Evolutionary conservation across 2,888 invertebrate genomes (phyloP), one percentile per base, ranked within the genome.

Genomic region (Xanthorhoe spadicearia): DNA sequence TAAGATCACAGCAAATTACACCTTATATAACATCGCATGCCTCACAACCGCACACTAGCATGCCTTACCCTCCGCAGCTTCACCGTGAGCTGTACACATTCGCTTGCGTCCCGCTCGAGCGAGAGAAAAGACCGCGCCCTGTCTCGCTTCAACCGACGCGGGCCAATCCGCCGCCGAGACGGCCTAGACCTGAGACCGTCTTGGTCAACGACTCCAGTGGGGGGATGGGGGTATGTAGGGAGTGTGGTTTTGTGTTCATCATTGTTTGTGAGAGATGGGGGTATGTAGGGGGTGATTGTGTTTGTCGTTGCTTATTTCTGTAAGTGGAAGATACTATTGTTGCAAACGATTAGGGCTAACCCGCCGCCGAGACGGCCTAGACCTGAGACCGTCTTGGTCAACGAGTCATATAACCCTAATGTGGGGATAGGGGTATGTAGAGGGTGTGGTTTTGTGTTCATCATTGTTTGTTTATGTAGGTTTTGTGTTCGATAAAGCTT

Each of bases 21-120:
- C 46, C 10, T n/a, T 15, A 0, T 10, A 15, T 15, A n/a, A 6
- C 7, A 9, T 3, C 15, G 17, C 38, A 38, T 48, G 17, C 17
- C 38, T 15, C 17, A 35, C 18, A 17, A 19, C 1, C 32, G 15
- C 48, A 61, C 46, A 10, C 6, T 15, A 46, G 59, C 64, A 59
- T 59, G 64, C 48, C 54, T 49, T 28, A 38, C 2, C 49, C 9
- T 55, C 76, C 82, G 60, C 88, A 92, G 92, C 79, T 92, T 70
- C 90, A 92, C 88, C 86, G 83, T 75, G 90, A 91, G 80, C 74
- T 91, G 69, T 86, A 89, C 84, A 81, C 78, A 59, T 84, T 84
- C 73, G 84, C 82, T 57, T 82, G 82, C 71, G 80, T 73, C 60
- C 82, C 82, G 17, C 68, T 68, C 66, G 66, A 70, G 13, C 50